Evolutionary conservation across 2,113 vertebrate species (phyloP).

Genomic region (Carassius auratus): DNA sequence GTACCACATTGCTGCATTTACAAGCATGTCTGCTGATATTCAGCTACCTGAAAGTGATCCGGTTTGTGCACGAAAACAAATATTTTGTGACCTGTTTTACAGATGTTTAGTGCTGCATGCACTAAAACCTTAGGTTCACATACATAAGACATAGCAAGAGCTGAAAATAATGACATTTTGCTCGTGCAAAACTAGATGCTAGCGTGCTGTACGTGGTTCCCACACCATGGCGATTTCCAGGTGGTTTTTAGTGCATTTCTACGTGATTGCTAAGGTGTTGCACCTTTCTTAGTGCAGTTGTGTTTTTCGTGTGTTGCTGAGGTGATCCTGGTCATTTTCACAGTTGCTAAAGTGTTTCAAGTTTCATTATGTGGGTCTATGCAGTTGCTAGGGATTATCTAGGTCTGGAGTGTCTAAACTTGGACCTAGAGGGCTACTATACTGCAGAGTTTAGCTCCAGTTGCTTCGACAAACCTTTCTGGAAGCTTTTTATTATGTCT

Average conservation of each 20-base stretch:
- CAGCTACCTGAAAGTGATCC: neutral
- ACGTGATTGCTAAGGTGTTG: neutral
- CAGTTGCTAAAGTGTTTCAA: no score
- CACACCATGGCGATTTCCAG: no score
- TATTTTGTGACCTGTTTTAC: neutral
- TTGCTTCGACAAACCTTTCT: no score
- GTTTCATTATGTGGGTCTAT: no score
- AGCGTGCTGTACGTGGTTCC: neutral
- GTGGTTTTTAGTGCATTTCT: neutral
- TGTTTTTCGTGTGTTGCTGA: neutral
- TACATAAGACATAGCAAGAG: neutral
- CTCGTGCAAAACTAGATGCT: neutral
- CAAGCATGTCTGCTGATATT: neutral
- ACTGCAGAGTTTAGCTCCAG: no score
- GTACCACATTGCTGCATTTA: neutral
- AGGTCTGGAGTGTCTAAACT: neutral
- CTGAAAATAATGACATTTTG: neutral
- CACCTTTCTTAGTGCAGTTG: no score
- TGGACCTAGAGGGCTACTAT: no score
- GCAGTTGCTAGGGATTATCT: neutral
- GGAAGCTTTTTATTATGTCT: no score
- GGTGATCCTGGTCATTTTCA: neutral
- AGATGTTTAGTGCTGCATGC: no score
- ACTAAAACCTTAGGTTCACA: no score
- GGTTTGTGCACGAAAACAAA: neutral